Conservation (phyloP, 2,888 invertebrate genomes). For the Andrena hattorfiana region DNA sequence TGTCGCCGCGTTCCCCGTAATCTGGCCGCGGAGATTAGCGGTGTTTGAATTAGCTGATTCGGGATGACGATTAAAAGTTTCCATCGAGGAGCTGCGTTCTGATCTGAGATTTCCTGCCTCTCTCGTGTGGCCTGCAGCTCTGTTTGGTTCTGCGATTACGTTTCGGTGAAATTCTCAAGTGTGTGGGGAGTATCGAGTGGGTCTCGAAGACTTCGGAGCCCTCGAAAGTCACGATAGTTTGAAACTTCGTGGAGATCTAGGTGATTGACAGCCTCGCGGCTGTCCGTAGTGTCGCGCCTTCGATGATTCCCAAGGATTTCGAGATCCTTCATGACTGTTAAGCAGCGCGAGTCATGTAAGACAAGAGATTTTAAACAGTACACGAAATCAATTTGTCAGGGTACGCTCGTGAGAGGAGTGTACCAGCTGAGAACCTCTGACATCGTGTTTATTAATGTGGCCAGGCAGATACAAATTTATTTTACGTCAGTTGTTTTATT, state of each 20-base stretch:
- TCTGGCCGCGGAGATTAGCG: constrained; percentile 60
- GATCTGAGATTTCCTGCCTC: too few species aligned
- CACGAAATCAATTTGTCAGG: not conserved
- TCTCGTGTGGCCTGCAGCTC: not conserved
- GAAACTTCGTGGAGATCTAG: not conserved
- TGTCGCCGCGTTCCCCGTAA: constrained; percentile 46
- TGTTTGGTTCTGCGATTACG: not conserved
- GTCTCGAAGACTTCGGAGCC: not conserved
- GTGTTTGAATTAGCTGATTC: constrained; percentile 64
- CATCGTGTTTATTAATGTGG: constrained; percentile 33
- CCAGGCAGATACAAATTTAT: constrained; percentile 35
- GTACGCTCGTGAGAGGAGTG: too few species aligned
- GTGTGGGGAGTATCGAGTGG: not conserved
- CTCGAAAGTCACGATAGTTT: not conserved
- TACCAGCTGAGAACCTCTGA: constrained; percentile 20
- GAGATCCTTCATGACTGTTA: not conserved
- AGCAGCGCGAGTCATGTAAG: too few species aligned
- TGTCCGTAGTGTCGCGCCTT: not conserved
- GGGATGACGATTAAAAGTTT: constrained; percentile 31
- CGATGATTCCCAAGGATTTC: not conserved
- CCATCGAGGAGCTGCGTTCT: not conserved
- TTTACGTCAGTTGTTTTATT: constrained; percentile 33
- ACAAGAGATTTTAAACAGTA: too few species aligned
- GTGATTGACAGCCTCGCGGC: not conserved
- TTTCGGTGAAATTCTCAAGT: not conserved